Evolutionary conservation across 2,888 invertebrate genomes (phyloP).

Genomic region (Ganaspis brasiliensis): DNA sequence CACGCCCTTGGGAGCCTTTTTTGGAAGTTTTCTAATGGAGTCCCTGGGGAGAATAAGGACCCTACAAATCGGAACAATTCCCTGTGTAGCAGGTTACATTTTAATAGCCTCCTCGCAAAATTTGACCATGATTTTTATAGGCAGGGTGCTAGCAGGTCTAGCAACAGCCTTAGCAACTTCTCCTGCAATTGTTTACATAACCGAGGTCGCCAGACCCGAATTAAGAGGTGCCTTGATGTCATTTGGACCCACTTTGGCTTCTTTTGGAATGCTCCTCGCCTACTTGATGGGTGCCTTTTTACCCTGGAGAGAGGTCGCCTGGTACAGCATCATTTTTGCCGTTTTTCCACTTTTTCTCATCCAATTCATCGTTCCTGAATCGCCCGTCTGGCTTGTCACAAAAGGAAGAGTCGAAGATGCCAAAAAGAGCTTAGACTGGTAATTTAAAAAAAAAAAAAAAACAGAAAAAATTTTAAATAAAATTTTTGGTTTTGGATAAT

Average conservation of each 20-base stretch:
- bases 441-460: neutral
- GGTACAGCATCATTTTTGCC: conserved; percentile 82
- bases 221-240: conserved; percentile 84
- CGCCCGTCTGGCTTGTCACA: conserved; percentile 84
- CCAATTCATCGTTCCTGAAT: conserved; percentile 82
- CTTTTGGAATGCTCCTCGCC: conserved; percentile 84
- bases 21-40: conserved; percentile 83
- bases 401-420: conserved; percentile 83
- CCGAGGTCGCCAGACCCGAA: conserved; percentile 84
- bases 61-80: conserved; percentile 83
- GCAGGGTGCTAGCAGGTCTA: conserved; percentile 82
- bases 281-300: conserved; percentile 83
- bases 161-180: conserved; percentile 84
- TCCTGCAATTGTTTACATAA: conserved; percentile 85
- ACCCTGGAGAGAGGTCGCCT: conserved; percentile 83
- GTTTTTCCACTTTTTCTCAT: conserved; percentile 81
- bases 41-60: conserved; percentile 82
- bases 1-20: conserved; percentile 82
- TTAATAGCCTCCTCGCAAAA: conserved; percentile 82
- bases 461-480: neutral
- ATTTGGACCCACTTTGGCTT: conserved; percentile 83
- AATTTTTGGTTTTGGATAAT: no score
- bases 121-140: conserved; percentile 82
- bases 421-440: conserved; percentile 82
- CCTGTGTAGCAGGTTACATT: conserved; percentile 83